A percentile compares a stretch with the other conserved stretches of the same genome.
phyloP scores from a whole-genome alignment of 2,888 invertebrate genomes.

The Muschampia plurimacula region DNA sequence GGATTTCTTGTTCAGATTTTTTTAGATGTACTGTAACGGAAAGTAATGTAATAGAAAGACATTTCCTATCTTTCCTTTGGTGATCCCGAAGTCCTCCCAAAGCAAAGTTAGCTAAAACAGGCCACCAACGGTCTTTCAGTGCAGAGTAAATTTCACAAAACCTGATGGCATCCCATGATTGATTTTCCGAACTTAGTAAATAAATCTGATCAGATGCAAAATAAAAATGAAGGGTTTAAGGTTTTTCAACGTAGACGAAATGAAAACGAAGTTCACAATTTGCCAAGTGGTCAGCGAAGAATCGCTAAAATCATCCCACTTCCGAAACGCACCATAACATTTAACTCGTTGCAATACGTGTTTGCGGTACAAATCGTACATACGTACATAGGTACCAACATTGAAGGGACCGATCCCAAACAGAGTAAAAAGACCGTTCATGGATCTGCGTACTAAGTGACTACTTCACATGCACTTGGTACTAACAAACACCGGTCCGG shows the following conservation, averaged over 20 bases:
- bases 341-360: slow-evolving; percentile 9
- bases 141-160: no score
- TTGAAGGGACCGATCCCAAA: slow-evolving; percentile 24
- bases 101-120: no score
- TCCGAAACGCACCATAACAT: not conserved
- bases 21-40: no score
- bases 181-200: no score
- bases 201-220: no score
- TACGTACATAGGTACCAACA: not conserved
- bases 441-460: slow-evolving; percentile 34
- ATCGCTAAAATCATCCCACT: not conserved
- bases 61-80: no score
- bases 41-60: no score
- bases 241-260: not conserved
- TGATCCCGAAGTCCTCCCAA: no score
- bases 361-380: slow-evolving; percentile 16
- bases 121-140: no score
- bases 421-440: slow-evolving; percentile 24
- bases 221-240: no score
- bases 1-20: no score
- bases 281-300: not conserved
- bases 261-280: not conserved
- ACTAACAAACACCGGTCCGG: slow-evolving; percentile 69
- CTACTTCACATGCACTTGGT: slow-evolving; percentile 50
- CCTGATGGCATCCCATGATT: no score